phyloP scores from a whole-genome alignment of 1,140 invertebrate species.

The Bombyx mori region ASM3026992v2 NC_085120.1:3482501-3483000 shows the following conservation, averaged over 20 bases:
- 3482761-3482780: constrained; percentile 42
- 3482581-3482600: constrained; percentile 37
- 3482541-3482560: constrained; percentile 26
- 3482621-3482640: not conserved
- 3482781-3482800: constrained; percentile 28
- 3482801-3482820: constrained; percentile 9
- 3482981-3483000: no score
- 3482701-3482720: not conserved
- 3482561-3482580: constrained; percentile 34
- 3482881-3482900: no score
- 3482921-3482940: no score
- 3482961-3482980: no score
- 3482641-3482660: constrained; percentile 5
- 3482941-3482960: no score
- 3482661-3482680: not conserved
- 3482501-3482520: constrained; percentile 17
- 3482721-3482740: constrained; percentile 27
- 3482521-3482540: constrained; percentile 21
- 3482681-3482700: not conserved
- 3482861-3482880: no score
- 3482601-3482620: constrained; percentile 7
- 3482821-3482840: no score
- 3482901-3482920: no score
- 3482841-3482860: no score
- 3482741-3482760: constrained; percentile 65